These are phyloP conservation scores for Drosophila nasuta DNA, from an alignment of 1,140 invertebrate genomes.

Conservation along the genomic window DNA sequence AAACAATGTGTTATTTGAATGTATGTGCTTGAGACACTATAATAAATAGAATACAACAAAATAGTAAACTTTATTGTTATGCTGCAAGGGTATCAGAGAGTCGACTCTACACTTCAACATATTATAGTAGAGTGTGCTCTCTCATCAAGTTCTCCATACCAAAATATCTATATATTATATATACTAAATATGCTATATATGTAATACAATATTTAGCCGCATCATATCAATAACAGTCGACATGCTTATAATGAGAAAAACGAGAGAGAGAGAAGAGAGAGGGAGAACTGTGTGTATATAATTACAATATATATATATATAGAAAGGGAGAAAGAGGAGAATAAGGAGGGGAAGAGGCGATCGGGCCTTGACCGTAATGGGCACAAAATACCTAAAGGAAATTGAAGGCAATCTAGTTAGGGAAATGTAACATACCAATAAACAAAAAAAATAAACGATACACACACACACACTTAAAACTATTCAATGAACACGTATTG, in stretches of 20 bases:
- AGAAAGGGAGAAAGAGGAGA: not conserved
- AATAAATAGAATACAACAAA: not conserved
- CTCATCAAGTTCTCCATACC: slow-evolving; percentile 8
- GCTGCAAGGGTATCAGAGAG: slow-evolving; percentile 34
- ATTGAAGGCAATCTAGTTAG: slow-evolving; percentile 84
- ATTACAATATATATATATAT: slow-evolving; percentile 31
- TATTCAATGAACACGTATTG: slow-evolving; percentile 30
- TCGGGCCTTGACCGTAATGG: slow-evolving; percentile 38
- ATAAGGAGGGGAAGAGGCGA: not conserved
- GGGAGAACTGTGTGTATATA: not conserved
- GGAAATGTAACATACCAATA: slow-evolving; percentile 53
- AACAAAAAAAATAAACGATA: slow-evolving; percentile 20
- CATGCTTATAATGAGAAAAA: slow-evolving; percentile 18
- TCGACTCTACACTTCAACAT: not conserved
- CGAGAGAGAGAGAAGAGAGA: not conserved
- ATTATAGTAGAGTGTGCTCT: not conserved
- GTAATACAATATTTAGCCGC: slow-evolving; percentile 21
- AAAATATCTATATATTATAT: slow-evolving; percentile 6
- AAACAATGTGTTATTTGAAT: slow-evolving; percentile 6
- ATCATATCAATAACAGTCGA: slow-evolving; percentile 68
- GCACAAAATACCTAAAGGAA: slow-evolving; percentile 59
- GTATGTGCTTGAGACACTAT: not conserved
- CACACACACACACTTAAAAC: not conserved
- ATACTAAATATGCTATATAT: slow-evolving; percentile 13
- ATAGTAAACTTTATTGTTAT: slow-evolving; percentile 24